Percentiles rank a stretch among this genome's conserved stretches.
Evolutionary conservation across 2,113 vertebrate genomes (phyloP).

Genomic region (Rhabdomys dilectus): DNA sequence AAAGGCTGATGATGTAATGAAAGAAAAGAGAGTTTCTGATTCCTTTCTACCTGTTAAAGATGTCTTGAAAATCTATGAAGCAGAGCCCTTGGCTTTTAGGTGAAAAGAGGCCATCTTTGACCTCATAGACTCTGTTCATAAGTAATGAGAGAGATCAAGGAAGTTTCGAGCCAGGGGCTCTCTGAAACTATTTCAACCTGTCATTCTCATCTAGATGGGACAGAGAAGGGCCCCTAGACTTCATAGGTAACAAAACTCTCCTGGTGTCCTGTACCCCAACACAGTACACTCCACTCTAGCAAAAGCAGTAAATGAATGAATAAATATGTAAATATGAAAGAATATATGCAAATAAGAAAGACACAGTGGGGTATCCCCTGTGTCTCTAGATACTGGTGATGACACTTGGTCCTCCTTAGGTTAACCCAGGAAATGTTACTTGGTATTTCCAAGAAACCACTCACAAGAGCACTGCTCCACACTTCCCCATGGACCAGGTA

Average conservation of each 20-base stretch:
- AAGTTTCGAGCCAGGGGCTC: not conserved
- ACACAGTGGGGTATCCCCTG: not conserved
- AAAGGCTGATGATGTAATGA: not conserved
- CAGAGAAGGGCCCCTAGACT: not conserved
- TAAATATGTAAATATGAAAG: not conserved
- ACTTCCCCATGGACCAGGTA: not conserved
- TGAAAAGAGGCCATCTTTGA: not conserved
- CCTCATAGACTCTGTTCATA: not conserved
- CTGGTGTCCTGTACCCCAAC: not conserved
- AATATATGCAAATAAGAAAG: too few relatives aligned
- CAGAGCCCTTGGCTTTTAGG: slow-evolving; percentile 22
- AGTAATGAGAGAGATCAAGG: not conserved
- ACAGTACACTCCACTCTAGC: accelerated
- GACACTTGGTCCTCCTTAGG: not conserved
- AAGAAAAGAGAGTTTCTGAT: not conserved
- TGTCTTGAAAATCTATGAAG: not conserved
- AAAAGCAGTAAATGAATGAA: not conserved
- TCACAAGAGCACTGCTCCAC: not conserved
- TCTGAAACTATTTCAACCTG: not conserved
- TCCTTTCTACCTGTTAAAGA: not conserved
- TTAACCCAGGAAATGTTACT: not conserved
- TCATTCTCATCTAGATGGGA: not conserved
- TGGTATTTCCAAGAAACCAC: not conserved
- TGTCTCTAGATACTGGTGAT: not conserved
- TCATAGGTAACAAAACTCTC: not conserved